phyloP scores from a whole-genome alignment of 2,797 vertebrate species.

The Cheirogaleus major region DNA sequence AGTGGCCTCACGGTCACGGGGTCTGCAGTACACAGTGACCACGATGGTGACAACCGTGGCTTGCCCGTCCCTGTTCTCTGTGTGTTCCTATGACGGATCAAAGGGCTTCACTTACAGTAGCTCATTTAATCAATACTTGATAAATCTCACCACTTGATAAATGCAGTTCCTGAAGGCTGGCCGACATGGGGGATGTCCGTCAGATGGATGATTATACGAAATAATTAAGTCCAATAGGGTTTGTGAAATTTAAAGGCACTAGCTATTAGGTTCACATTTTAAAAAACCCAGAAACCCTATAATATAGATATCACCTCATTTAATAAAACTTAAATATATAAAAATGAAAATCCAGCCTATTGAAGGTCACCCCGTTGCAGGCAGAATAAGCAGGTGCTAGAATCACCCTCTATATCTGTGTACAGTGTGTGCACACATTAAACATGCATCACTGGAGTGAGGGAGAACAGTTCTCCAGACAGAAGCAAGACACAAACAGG shows the following conservation, averaged over 20 bases:
- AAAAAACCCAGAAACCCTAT: neutral
- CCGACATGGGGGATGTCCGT: neutral
- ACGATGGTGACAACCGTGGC: accelerated
- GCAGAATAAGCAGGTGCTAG: too few relatives aligned
- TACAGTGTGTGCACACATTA: accelerated
- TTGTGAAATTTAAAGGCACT: neutral
- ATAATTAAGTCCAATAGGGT: neutral
- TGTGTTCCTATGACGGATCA: neutral
- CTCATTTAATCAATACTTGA: neutral
- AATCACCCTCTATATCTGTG: accelerated
- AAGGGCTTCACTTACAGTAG: neutral
- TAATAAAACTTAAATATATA: neutral
- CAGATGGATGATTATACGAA: neutral
- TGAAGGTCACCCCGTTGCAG: too few relatives aligned
- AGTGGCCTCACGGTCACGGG: accelerated
- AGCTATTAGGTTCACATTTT: neutral
- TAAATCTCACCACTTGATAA: neutral
- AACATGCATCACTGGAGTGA: accelerated
- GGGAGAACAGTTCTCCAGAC: neutral
- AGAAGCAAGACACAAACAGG: accelerated
- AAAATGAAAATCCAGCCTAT: neutral
- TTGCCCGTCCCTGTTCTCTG: accelerated
- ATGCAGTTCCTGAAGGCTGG: neutral
- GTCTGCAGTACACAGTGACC: accelerated
- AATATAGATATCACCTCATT: neutral